Base-by-base conservation (phyloP, 2,888 invertebrate species). In the Gerris lacustris region DNA sequence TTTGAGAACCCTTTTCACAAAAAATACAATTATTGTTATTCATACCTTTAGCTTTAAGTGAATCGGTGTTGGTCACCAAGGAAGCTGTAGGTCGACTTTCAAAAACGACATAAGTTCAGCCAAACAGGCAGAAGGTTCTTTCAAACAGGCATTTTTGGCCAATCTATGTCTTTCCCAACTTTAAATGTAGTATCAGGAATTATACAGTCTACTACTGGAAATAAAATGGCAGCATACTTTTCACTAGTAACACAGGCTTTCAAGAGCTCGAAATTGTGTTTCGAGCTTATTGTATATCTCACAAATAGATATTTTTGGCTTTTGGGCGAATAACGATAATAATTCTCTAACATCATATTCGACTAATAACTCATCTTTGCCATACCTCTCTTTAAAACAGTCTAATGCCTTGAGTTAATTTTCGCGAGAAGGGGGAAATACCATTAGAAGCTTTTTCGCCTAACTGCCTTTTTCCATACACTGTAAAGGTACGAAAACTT, bases 181-280 rank as follows among this genome's bases (percentile, higher is more conserved):
- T 76, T 31, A 44, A 78, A 69, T 6, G 77, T 69, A 6, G 76
- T 76, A 17, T 76, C 74, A 4, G 78, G 78, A 11, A 79, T 70
- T 69, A 75, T 74, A 2, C 77, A 78, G 78, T n/a, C n/a, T 18
- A 78, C 77, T 6, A 78, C 71, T 5, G 78, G 79, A 71, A 76
- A 78, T 7, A 78, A 70, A 74, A 77, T 77, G 5, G 77, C 76
- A 7, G 76, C 74, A 45, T 75, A 77, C 63, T 76, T 78, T 17
- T 78, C 77, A 1, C 75, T 71, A 11, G 76, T 76, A 62, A 77
- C 73, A 7, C 76, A 78, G 72, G 7, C 76, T 75, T 45, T 76
- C 76, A 47, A 78, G 73, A 18, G 78, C 76, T 43, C 77, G 69
- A 31, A 31, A 78, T 63, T 78, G 77, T 11, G 76, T 74, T 63